These are phyloP conservation scores for Lagocephalus sceleratus DNA, from an alignment of 2,797 vertebrate genomes.

Conservation along the genomic window DNA sequence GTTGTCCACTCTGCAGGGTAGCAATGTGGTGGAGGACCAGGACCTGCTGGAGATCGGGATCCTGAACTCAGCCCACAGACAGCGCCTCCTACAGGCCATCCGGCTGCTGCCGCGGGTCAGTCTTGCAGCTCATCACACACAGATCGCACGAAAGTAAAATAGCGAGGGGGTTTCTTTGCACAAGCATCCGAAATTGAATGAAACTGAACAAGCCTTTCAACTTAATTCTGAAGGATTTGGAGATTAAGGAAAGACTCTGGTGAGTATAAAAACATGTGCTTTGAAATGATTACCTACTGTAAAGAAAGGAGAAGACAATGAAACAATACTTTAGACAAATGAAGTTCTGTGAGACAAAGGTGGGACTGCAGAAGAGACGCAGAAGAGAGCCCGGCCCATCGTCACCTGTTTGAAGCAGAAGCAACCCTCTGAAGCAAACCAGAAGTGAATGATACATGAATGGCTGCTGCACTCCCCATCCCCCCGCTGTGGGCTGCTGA, in stretches of 20 bases:
- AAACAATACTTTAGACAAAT: too few species aligned
- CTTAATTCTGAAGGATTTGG: too few species aligned
- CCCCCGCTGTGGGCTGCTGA: constrained; percentile 1
- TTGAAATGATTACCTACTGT: too few species aligned
- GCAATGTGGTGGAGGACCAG: constrained; percentile 97
- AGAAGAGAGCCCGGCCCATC: constrained; percentile 7
- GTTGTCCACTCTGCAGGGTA: constrained; percentile 79
- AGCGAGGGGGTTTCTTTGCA: neutral
- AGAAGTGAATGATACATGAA: constrained; percentile 39
- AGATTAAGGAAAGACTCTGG: too few species aligned
- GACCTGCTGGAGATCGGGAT: constrained; percentile 97
- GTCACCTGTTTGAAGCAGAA: constrained; percentile 21
- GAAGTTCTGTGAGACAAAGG: too few species aligned
- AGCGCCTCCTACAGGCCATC: constrained; percentile 95
- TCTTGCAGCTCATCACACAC: constrained; percentile 8
- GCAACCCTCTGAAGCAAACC: constrained; percentile 24
- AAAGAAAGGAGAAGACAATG: too few species aligned
- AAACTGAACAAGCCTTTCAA: too few species aligned
- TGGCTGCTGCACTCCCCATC: constrained; percentile 8
- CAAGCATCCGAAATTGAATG: too few species aligned
- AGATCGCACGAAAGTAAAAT: neutral
- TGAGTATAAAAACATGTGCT: too few species aligned
- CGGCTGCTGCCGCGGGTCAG: constrained; percentile 94
- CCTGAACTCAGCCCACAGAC: constrained; percentile 95
- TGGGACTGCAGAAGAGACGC: too few species aligned